Evolutionary conservation across 2,888 invertebrate species (phyloP), one percentile per base, ranked within the genome.

Genomic region (Dysmachus trigonus): DNA sequence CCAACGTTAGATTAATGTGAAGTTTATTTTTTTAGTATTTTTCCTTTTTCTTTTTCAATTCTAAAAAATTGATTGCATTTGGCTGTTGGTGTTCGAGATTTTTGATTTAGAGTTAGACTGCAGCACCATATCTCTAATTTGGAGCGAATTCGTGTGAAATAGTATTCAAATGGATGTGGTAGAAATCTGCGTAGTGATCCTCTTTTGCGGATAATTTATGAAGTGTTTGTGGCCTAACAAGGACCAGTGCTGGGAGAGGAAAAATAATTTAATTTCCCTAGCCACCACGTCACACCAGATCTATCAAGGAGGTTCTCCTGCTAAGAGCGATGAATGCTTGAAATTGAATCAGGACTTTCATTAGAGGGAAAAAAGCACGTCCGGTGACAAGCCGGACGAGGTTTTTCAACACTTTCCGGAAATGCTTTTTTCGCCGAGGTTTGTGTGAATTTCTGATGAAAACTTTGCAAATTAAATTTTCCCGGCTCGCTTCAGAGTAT

Each of bases 321-420:
- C 38, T 76, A 38, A 33, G 35, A 38, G 76, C 41, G 35, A 33
- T 76, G 76, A 53, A 51, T n/a, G 79, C 27, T 31, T 51, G 27
- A 79, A 53, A 79, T 79, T 79, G 51, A 79, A 51, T 79, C 79
- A 51, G n/a, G 51, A 30, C 79, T 51, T 51, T 79, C 79, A 41
- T 79, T 79, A 79, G 51, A 51, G 15, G 27, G 51, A 31, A 27
- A 38, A 27, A 47, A 31, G 30, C 27, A 51, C 15, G 51, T 51
- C 31, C 30, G 18, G 51, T 27, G 51, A 51, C 79, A 79, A 51
- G 35, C 79, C 47, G 15, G 13, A 0, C 15, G 30, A 47, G 51
- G 41, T 79, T 79, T 31, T 79, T 79, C 79, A 79, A 79, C 79
- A 47, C 79, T 79, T 79, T 79, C 10, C 51, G 51, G 51, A 79